A percentile compares a stretch with the other conserved stretches of the same genome.
Conservation (phyloP, 2,888 invertebrate genomes). For the Rhabditoides inermis region DNA sequence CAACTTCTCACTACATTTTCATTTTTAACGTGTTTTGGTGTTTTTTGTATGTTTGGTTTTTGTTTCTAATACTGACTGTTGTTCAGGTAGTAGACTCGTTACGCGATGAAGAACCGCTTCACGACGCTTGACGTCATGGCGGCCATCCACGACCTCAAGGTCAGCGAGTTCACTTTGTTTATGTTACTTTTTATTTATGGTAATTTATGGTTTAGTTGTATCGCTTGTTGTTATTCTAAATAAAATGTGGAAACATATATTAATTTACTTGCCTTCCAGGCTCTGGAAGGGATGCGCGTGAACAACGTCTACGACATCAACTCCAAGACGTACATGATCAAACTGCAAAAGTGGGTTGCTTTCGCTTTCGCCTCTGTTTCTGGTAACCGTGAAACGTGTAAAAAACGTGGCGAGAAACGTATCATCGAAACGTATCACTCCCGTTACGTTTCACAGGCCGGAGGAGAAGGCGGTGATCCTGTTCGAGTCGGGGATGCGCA, state of each 20-base stretch:
- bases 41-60: no score
- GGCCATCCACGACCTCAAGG: slow-evolving; percentile 69
- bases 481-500: slow-evolving; percentile 83
- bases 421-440: background rate
- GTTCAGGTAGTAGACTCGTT: no score
- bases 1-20: no score
- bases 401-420: no score
- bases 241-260: background rate
- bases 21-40: no score
- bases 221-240: no score
- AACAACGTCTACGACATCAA: slow-evolving; percentile 96
- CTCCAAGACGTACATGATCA: slow-evolving; percentile 85
- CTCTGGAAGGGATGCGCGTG: slow-evolving; percentile 81
- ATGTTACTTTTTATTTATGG: background rate
- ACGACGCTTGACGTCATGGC: slow-evolving; percentile 86
- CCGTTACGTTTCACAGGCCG: slow-evolving; percentile 59
- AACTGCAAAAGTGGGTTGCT: slow-evolving; percentile 56
- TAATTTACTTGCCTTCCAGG: slow-evolving; percentile 47
- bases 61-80: no score
- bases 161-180: slow-evolving; percentile 13
- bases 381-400: no score
- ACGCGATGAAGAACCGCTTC: slow-evolving; percentile 93
- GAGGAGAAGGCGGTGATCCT: slow-evolving; percentile 80
- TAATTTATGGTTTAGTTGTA: no score
- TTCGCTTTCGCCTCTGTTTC: background rate